Evolutionary conservation across 2,888 invertebrate species (phyloP).

Genomic region (Troides oblongomaculatus): DNA sequence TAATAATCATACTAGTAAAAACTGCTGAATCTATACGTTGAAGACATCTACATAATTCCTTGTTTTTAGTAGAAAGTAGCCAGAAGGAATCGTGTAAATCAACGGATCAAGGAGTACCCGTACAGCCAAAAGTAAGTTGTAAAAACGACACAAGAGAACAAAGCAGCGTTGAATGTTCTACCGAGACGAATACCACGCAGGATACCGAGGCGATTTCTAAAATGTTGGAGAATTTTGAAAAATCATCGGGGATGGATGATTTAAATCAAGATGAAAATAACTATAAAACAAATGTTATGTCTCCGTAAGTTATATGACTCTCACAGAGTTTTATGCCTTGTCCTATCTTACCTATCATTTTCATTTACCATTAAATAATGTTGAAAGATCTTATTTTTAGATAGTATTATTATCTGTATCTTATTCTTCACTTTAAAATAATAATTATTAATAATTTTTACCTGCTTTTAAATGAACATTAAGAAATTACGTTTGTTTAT

Average conservation of each 20-base stretch:
- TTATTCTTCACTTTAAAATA: too few relatives aligned
- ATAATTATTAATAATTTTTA: too few relatives aligned
- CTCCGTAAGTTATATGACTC: slow-evolving; percentile 4
- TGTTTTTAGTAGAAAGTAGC: neutral
- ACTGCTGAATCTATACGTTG: neutral
- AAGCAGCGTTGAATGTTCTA: neutral
- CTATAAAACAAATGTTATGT: neutral
- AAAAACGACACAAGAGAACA: neutral
- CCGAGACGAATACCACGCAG: neutral
- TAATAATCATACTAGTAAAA: neutral
- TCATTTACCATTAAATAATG: neutral
- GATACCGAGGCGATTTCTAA: neutral
- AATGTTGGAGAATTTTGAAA: slow-evolving; percentile 4
- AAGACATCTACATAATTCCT: neutral
- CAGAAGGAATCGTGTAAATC: neutral
- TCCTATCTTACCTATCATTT: neutral
- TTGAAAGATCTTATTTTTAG: too few relatives aligned
- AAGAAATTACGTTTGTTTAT: too few relatives aligned
- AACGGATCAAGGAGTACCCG: neutral
- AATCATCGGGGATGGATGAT: neutral
- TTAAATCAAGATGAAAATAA: slow-evolving; percentile 4
- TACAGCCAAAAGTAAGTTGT: neutral
- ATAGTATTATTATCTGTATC: too few relatives aligned
- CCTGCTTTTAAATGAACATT: too few relatives aligned
- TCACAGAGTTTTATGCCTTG: neutral